Evolutionary conservation across 2,113 vertebrate genomes (phyloP).

Genomic region (Crotalus horridus): DNA sequence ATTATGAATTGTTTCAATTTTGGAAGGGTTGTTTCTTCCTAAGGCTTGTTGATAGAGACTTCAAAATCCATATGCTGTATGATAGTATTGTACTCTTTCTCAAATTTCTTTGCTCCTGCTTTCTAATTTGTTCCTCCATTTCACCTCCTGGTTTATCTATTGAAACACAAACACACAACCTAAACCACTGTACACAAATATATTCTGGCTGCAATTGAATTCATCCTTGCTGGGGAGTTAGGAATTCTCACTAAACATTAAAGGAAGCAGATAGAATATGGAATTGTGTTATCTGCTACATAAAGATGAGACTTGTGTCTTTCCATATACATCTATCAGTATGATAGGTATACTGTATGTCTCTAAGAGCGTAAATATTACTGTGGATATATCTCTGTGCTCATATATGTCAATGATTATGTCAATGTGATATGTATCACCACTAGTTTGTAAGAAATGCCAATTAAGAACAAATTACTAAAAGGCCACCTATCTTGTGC

Average conservation of each 20-base stretch:
- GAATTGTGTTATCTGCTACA: background rate
- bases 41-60: background rate
- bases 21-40: background rate
- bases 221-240: background rate
- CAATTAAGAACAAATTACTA: background rate
- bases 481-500: background rate
- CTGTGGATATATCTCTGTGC: background rate
- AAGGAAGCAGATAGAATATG: background rate
- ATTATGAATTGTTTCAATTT: background rate
- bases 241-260: background rate
- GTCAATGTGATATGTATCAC: background rate
- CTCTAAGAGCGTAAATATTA: background rate
- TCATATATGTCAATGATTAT: background rate
- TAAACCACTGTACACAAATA: too few relatives aligned
- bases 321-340: background rate
- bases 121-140: background rate
- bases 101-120: background rate
- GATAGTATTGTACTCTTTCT: background rate
- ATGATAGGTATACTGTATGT: background rate
- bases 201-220: background rate
- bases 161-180: background rate
- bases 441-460: background rate
- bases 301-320: background rate
- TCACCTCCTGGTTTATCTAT: background rate
- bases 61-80: background rate